Percentiles rank a stretch among this genome's conserved stretches.
These are phyloP conservation scores for Littorina saxatilis DNA, from an alignment of 1,140 invertebrate genomes.

Conservation along the genomic window DNA sequence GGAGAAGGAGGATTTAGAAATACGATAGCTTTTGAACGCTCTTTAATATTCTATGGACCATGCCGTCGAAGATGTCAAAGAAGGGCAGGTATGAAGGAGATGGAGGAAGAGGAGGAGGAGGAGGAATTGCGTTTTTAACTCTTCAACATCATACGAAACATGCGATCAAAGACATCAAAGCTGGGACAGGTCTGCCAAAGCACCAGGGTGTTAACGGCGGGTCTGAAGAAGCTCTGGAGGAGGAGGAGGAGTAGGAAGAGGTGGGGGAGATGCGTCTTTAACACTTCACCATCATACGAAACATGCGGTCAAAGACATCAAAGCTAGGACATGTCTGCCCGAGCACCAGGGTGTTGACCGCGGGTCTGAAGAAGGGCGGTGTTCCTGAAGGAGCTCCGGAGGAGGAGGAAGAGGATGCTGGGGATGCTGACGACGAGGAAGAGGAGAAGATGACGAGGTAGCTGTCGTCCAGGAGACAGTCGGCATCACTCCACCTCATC, in stretches of 20 bases:
- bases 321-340: not conserved
- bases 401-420: not conserved
- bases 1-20: too few relatives aligned
- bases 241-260: too few relatives aligned
- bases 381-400: not conserved
- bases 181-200: not conserved
- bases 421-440: not conserved
- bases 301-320: not conserved
- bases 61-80: too few relatives aligned
- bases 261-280: too few relatives aligned
- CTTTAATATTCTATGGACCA: too few relatives aligned
- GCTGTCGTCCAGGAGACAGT: slow-evolving; percentile 27
- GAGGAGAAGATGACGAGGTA: slow-evolving; percentile 26
- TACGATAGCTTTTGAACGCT: too few relatives aligned
- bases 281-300: not conserved
- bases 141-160: too few relatives aligned
- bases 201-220: not conserved
- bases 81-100: too few relatives aligned
- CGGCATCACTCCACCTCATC: slow-evolving; percentile 20
- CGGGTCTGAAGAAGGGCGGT: not conserved
- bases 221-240: too few relatives aligned
- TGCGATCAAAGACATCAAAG: too few relatives aligned
- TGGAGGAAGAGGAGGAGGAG: too few relatives aligned
- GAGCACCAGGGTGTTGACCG: slow-evolving; percentile 7
- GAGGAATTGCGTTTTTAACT: too few relatives aligned